These are phyloP conservation scores for Listrodromus nycthemerus DNA, from an alignment of 2,888 invertebrate genomes.

Conservation along the genomic window DNA sequence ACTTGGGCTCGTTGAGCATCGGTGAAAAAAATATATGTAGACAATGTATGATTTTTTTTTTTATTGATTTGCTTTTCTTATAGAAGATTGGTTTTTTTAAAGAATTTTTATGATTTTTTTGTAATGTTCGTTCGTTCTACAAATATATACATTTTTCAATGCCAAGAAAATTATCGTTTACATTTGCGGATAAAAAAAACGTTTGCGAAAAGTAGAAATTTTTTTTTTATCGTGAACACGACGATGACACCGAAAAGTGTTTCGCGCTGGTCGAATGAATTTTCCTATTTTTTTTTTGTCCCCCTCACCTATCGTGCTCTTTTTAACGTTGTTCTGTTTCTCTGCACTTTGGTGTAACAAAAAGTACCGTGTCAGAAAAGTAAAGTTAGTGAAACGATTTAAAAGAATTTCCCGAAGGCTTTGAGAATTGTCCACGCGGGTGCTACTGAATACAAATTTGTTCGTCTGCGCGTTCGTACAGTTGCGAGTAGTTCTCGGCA, in stretches of 20 bases:
- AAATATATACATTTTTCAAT: too few species aligned
- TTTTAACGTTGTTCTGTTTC: neutral
- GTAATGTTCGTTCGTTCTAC: too few species aligned
- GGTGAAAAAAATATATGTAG: neutral
- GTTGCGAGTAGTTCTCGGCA: slow-evolving; percentile 56
- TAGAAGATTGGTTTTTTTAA: too few species aligned
- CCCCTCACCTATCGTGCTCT: neutral
- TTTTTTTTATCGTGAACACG: too few species aligned
- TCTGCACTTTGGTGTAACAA: neutral
- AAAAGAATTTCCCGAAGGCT: slow-evolving; percentile 52
- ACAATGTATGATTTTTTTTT: too few species aligned
- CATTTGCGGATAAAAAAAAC: too few species aligned
- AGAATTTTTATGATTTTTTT: too few species aligned
- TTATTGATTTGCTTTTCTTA: too few species aligned
- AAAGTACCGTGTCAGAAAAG: neutral
- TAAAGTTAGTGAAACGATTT: slow-evolving; percentile 14
- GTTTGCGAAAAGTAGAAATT: too few species aligned
- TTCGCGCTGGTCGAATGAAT: neutral
- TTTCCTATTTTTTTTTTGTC: neutral
- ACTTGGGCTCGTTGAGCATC: neutral
- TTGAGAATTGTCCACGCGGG: slow-evolving; percentile 5
- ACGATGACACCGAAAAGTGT: too few species aligned
- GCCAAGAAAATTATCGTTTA: too few species aligned
- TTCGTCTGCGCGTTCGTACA: slow-evolving; percentile 62
- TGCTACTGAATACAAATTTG: slow-evolving; percentile 72